These are phyloP conservation scores for Gibbula magus DNA, from an alignment of 2,888 invertebrate genomes.

Conservation along the genomic window DNA sequence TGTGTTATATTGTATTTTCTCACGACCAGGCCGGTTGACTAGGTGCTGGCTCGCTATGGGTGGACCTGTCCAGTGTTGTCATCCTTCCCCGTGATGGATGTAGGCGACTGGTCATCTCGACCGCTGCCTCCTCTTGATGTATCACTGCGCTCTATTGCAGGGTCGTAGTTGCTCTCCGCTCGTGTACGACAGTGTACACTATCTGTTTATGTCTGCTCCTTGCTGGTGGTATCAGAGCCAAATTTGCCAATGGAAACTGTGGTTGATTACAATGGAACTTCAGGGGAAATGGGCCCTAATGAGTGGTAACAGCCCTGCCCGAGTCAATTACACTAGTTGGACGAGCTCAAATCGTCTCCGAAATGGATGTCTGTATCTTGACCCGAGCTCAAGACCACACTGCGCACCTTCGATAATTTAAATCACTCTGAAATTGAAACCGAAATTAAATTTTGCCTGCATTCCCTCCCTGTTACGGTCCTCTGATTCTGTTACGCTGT, in stretches of 20 bases:
- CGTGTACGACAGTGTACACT: background rate
- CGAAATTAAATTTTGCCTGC: background rate
- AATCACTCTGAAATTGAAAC: conserved; percentile 6
- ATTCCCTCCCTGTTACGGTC: background rate
- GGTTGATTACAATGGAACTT: background rate
- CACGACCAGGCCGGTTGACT: background rate
- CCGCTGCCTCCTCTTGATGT: background rate
- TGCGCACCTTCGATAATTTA: background rate
- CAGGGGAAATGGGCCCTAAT: background rate
- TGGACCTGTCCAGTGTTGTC: background rate
- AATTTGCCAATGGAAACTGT: conserved; percentile 5
- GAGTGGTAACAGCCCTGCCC: background rate
- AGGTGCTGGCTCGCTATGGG: background rate
- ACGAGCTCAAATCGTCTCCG: background rate
- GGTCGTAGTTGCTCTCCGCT: background rate
- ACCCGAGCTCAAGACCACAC: background rate
- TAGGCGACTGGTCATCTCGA: background rate
- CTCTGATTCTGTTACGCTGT: background rate
- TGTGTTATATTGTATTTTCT: background rate
- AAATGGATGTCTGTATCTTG: background rate
- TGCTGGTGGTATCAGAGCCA: background rate
- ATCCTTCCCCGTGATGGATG: background rate
- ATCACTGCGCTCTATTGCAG: background rate
- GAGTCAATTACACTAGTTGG: conserved; percentile 13
- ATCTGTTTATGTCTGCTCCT: background rate